Evolutionary conservation across 2,797 vertebrate genomes (phyloP).

Genomic region (Carcharodon carcharias): DNA sequence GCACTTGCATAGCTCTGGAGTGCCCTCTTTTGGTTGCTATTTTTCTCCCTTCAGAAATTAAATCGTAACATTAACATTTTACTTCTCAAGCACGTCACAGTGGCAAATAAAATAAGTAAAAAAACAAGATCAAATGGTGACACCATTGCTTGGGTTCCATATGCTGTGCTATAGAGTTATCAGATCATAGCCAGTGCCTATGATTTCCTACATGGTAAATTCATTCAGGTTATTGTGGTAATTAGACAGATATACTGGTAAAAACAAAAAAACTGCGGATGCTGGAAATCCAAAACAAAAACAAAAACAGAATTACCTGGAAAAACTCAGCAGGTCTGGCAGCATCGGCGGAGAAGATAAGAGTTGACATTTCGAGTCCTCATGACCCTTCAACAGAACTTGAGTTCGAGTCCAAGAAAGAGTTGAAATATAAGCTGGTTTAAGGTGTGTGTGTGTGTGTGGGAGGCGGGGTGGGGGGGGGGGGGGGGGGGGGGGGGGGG

Average conservation of each 20-base stretch:
- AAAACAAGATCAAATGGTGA: background rate
- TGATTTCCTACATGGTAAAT: background rate
- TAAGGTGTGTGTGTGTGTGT: too few species aligned
- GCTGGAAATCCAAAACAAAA: too few species aligned
- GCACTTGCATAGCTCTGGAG: background rate
- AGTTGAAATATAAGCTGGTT: too few species aligned
- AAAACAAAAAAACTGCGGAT: too few species aligned
- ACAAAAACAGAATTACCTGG: too few species aligned
- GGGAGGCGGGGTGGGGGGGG: too few species aligned
- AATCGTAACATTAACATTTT: background rate
- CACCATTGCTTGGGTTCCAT: background rate
- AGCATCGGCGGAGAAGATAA: too few species aligned
- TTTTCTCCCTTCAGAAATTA: background rate
- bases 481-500: too few species aligned
- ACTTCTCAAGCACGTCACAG: background rate
- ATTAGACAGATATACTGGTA: background rate
- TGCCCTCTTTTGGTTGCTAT: constrained; percentile 6
- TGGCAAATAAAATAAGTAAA: background rate
- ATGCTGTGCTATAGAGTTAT: background rate
- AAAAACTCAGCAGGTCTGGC: too few species aligned
- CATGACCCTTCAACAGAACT: too few species aligned
- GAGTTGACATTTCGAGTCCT: too few species aligned
- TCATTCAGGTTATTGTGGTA: background rate
- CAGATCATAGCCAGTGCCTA: background rate
- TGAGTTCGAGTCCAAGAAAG: too few species aligned